These are phyloP conservation scores for Drosophila diplacantha DNA, from an alignment of 2,888 invertebrate genomes.

Conservation along the genomic window DNA sequence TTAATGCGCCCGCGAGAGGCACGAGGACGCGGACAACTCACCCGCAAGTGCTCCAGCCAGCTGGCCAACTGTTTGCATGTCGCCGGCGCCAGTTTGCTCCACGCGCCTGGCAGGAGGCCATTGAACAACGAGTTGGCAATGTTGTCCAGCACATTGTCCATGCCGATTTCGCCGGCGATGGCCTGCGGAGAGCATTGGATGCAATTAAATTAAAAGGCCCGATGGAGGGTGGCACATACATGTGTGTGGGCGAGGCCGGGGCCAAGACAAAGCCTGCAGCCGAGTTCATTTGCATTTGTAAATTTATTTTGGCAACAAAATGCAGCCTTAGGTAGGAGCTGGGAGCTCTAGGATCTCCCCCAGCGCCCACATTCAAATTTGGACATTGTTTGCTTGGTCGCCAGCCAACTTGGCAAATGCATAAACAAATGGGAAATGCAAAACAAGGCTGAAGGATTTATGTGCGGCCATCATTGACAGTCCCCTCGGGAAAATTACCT, in stretches of 20 bases:
- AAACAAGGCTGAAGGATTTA: slow-evolving; percentile 70
- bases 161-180: slow-evolving; percentile 93
- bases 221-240: slow-evolving; percentile 15
- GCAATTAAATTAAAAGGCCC: slow-evolving; percentile 70
- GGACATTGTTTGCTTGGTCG: slow-evolving; percentile 49
- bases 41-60: slow-evolving; percentile 91
- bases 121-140: slow-evolving; percentile 90
- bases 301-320: slow-evolving; percentile 69
- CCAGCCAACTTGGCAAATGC: slow-evolving; percentile 66
- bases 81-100: slow-evolving; percentile 89
- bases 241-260: slow-evolving; percentile 53
- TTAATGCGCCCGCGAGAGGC: slow-evolving; percentile 49
- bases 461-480: slow-evolving; percentile 62
- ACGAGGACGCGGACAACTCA: slow-evolving; percentile 43
- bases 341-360: slow-evolving; percentile 6
- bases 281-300: slow-evolving; percentile 67
- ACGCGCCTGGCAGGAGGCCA: slow-evolving; percentile 88
- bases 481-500: slow-evolving; percentile 73
- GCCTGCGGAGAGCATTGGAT: slow-evolving; percentile 79
- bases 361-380: slow-evolving; percentile 45
- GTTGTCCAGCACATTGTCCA: slow-evolving; percentile 91
- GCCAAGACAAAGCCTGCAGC: slow-evolving; percentile 44
- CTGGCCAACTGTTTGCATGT: slow-evolving; percentile 91
- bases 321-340: slow-evolving; percentile 30
- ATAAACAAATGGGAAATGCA: slow-evolving; percentile 62